Conservation (phyloP, 2,888 invertebrate species). For the Lasius fuliginosus region DNA sequence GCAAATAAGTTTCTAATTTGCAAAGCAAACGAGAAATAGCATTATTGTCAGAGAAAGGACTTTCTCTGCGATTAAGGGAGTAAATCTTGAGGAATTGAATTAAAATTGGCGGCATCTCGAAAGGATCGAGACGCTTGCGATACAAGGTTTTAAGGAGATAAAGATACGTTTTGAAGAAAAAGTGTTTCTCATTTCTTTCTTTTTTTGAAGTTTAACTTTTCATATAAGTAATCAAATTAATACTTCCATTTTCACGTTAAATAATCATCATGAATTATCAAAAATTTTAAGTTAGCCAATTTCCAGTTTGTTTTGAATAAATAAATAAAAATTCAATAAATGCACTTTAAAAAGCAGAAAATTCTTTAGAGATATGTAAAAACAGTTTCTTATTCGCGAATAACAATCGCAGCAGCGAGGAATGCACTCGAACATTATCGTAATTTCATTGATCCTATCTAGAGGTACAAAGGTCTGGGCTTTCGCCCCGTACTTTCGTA, state of each 20-base stretch:
- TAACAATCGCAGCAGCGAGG: background rate
- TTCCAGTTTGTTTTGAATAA: background rate
- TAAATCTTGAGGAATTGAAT: slow-evolving; percentile 40
- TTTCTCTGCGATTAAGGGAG: slow-evolving; percentile 26
- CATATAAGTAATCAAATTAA: background rate
- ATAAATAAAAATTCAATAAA: background rate
- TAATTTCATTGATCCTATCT: slow-evolving; percentile 14
- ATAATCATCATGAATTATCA: background rate
- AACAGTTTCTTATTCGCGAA: background rate
- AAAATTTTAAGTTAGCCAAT: background rate
- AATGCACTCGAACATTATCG: slow-evolving; percentile 10
- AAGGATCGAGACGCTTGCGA: background rate
- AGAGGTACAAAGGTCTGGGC: background rate
- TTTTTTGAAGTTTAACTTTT: slow-evolving; percentile 5
- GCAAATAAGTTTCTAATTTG: slow-evolving; percentile 11
- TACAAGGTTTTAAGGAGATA: background rate
- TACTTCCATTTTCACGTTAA: background rate
- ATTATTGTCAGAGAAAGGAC: slow-evolving; percentile 17
- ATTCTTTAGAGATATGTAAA: background rate
- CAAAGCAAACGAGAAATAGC: slow-evolving; percentile 38
- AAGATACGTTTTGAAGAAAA: background rate
- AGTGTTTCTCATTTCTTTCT: background rate
- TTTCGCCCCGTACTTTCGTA: slow-evolving; percentile 10
- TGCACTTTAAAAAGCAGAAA: background rate
- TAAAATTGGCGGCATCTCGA: slow-evolving; percentile 21